phyloP scores from a whole-genome alignment of 2,888 invertebrate species.

The Drosophila gaucha region DNA sequence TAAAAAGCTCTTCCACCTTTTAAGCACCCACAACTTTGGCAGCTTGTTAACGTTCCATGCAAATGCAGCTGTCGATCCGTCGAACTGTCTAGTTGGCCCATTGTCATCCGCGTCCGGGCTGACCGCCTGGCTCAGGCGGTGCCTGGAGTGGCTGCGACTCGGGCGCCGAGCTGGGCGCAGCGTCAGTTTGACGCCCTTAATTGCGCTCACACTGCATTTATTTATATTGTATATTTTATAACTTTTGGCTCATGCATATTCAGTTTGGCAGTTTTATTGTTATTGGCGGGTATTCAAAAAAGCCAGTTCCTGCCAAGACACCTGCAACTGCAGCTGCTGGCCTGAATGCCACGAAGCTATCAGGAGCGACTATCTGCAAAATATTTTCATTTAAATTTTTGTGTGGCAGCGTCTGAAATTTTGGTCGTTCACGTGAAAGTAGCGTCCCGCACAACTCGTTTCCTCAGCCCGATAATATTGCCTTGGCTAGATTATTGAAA shows the following conservation, averaged over 20 bases:
- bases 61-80: conserved; percentile 48
- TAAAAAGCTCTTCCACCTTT: conserved; percentile 29
- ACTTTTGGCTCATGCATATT: conserved; percentile 75
- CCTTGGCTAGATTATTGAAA: conserved; percentile 72
- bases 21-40: conserved; percentile 31
- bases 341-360: conserved; percentile 44
- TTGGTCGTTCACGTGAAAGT: conserved; percentile 47
- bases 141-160: not conserved
- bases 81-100: conserved; percentile 14
- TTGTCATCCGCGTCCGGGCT: conserved; percentile 5
- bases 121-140: conserved; percentile 10
- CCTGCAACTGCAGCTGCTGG: conserved; percentile 41
- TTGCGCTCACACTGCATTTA: conserved; percentile 77
- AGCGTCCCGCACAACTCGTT: not conserved
- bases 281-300: conserved; percentile 72
- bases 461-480: conserved; percentile 56
- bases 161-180: not conserved
- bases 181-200: conserved; percentile 65
- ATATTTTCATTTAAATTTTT: conserved; percentile 75
- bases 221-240: conserved; percentile 77
- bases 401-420: conserved; percentile 44
- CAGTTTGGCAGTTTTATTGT: conserved; percentile 73
- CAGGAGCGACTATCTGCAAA: conserved; percentile 51
- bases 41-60: conserved; percentile 53
- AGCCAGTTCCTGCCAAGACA: conserved; percentile 44